These are phyloP conservation scores for Trachelus troglodyta DNA, from an alignment of 2,888 invertebrate species.

Conservation along the genomic window DNA sequence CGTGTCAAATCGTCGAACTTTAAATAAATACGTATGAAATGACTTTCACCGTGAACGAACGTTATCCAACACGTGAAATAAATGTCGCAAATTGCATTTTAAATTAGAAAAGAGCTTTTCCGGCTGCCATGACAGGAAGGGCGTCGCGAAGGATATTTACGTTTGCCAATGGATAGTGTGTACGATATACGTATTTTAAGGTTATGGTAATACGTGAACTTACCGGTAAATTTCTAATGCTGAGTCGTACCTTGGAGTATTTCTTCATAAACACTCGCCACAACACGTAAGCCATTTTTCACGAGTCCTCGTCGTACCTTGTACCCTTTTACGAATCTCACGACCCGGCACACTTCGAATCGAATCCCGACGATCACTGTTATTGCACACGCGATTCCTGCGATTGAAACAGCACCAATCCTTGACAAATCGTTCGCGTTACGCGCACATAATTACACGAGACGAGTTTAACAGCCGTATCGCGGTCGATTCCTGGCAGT, in stretches of 20 bases:
- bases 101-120: neutral
- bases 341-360: neutral
- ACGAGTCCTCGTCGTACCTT: neutral
- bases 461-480: neutral
- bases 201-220: conserved; percentile 33
- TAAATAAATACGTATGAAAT: neutral
- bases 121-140: neutral
- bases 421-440: neutral
- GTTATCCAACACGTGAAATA: neutral
- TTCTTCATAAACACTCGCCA: conserved; percentile 74
- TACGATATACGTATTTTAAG: neutral
- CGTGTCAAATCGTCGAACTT: neutral
- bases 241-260: conserved; percentile 71
- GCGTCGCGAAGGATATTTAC: neutral
- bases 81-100: neutral
- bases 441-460: neutral
- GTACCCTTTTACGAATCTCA: neutral
- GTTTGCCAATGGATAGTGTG: neutral
- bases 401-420: neutral
- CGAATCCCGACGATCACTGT: neutral
- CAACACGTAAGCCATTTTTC: conserved; percentile 71
- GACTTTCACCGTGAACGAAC: neutral
- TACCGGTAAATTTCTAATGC: conserved; percentile 65
- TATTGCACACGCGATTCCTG: neutral
- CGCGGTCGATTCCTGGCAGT: neutral